These are phyloP conservation scores for Drosophila kohkoa DNA, from an alignment of 1,140 invertebrate species.

Conservation along the genomic window DNA sequence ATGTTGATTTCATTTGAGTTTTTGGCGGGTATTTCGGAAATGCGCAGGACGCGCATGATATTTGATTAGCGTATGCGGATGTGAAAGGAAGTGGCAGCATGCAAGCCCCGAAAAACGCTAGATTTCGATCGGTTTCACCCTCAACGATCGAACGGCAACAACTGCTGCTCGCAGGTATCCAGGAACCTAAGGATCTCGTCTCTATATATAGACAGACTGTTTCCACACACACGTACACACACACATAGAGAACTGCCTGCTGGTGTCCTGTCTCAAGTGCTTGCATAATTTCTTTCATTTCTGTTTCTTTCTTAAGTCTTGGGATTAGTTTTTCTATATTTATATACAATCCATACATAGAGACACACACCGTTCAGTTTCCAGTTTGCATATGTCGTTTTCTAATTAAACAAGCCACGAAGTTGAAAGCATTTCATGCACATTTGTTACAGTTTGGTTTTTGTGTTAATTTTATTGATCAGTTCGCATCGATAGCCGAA, in stretches of 20 bases:
- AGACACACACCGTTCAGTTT: slow-evolving; percentile 14
- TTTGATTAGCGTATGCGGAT: slow-evolving; percentile 70
- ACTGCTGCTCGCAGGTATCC: slow-evolving; percentile 63
- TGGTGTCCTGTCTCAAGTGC: slow-evolving; percentile 62
- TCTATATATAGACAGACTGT: slow-evolving; percentile 38
- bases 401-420: slow-evolving; percentile 66
- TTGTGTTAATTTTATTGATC: slow-evolving; percentile 31
- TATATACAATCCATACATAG: slow-evolving; percentile 38
- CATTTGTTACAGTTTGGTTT: slow-evolving; percentile 65
- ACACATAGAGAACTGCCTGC: slow-evolving; percentile 22
- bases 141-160: slow-evolving; percentile 16
- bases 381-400: slow-evolving; percentile 73
- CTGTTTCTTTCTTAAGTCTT: slow-evolving; percentile 40
- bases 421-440: slow-evolving; percentile 9
- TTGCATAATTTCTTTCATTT: slow-evolving; percentile 66
- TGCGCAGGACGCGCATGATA: slow-evolving; percentile 42
- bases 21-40: slow-evolving; percentile 70
- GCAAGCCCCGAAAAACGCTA: slow-evolving; percentile 57
- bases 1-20: slow-evolving; percentile 53
- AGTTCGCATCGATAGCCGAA: slow-evolving; percentile 20
- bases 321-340: slow-evolving; percentile 67
- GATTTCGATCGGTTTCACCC: slow-evolving; percentile 66
- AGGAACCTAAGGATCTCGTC: slow-evolving; percentile 14
- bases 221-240: slow-evolving; percentile 20
- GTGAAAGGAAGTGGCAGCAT: slow-evolving; percentile 45